A percentile compares a stretch with the other conserved stretches of the same genome.
These are phyloP conservation scores for Montipora capitata DNA, from an alignment of 92 coral and sea anemone species.

Conservation along the genomic window DNA sequence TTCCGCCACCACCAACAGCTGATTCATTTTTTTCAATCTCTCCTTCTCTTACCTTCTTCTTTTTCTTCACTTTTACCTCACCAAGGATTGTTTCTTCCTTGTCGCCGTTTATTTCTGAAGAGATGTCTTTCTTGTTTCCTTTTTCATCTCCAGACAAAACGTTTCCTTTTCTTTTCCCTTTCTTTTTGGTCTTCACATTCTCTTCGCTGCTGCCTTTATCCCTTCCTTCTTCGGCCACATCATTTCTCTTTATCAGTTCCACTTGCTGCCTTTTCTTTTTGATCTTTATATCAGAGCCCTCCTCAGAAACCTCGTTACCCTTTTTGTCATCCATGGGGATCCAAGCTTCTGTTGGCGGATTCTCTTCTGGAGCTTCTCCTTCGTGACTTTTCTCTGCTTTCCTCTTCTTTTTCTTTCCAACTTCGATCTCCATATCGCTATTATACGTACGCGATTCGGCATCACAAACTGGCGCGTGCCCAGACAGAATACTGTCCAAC, in stretches of 20 bases:
- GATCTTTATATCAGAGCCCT: conserved; percentile 13
- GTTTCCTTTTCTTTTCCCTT: background rate
- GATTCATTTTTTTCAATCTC: background rate
- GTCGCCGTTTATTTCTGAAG: background rate
- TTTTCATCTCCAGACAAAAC: conserved; percentile 5
- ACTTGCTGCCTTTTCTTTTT: conserved; percentile 37
- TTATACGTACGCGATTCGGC: conserved; percentile 48
- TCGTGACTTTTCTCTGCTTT: background rate
- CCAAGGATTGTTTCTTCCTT: background rate
- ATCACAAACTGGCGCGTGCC: conserved; percentile 31
- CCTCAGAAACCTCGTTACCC: conserved; percentile 24
- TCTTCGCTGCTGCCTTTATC: background rate
- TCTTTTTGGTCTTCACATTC: conserved; percentile 27
- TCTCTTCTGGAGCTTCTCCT: background rate
- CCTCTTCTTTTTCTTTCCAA: conserved; percentile 39
- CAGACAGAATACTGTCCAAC: conserved; percentile 66
- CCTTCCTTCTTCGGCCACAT: background rate
- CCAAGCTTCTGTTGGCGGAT: conserved; percentile 38
- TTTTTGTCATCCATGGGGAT: background rate
- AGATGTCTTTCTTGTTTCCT: background rate
- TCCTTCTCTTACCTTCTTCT: background rate
- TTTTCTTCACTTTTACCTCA: background rate
- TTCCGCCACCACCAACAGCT: background rate
- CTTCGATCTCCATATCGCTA: conserved; percentile 76
- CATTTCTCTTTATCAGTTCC: conserved; percentile 12